A percentile compares a stretch with the other conserved stretches of the same genome.
phyloP scores from a whole-genome alignment of 2,888 invertebrate species.

The Torymus aiolomorphi region DNA sequence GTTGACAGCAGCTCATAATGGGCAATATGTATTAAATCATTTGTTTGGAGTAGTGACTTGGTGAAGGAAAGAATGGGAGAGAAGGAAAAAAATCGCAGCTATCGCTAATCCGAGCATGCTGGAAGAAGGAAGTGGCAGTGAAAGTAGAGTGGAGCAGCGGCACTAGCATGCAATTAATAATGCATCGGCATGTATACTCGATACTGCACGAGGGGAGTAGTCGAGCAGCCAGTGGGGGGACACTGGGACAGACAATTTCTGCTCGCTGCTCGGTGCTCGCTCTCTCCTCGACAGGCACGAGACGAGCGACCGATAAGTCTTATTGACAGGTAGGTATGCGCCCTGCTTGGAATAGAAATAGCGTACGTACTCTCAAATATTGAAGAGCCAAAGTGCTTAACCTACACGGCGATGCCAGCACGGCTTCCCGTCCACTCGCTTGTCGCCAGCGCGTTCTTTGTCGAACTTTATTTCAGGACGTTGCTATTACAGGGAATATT shows the following conservation, averaged over 20 bases:
- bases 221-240: background rate
- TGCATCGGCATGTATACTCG: constrained; percentile 40
- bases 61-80: background rate
- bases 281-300: no score
- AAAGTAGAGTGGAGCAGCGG: constrained; percentile 37
- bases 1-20: no score
- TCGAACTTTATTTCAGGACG: constrained; percentile 33
- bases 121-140: constrained; percentile 13
- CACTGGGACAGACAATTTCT: constrained; percentile 11
- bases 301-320: background rate
- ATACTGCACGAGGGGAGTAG: background rate
- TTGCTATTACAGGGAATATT: constrained; percentile 2
- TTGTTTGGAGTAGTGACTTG: no score
- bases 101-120: constrained; percentile 1
- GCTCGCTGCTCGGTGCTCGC: no score
- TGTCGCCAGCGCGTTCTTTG: background rate
- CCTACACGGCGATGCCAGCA: constrained; percentile 25
- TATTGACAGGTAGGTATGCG: constrained; percentile 16
- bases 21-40: no score
- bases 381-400: constrained; percentile 41
- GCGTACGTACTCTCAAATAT: constrained; percentile 34
- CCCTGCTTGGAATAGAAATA: constrained; percentile 25
- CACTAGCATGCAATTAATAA: constrained; percentile 44
- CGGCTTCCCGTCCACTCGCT: constrained; percentile 1
- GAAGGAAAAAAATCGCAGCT: constrained; percentile 14